phyloP scores from a whole-genome alignment of 2,797 vertebrate genomes.

The Halcyon leucocephala region DNA sequence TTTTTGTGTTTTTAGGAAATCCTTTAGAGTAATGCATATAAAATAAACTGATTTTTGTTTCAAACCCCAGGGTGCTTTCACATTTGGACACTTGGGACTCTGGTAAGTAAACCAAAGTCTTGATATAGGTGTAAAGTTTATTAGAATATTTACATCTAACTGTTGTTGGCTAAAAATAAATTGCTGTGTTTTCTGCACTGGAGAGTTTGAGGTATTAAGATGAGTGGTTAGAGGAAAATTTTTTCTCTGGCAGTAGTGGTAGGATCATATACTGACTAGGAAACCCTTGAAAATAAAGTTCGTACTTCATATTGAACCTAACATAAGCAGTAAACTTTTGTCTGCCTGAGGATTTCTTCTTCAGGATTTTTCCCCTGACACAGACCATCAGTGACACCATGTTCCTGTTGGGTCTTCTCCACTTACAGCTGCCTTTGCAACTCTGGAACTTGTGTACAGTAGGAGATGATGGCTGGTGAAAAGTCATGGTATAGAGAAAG shows the following conservation, averaged over 20 bases:
- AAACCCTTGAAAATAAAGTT: neutral
- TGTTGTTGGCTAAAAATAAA: neutral
- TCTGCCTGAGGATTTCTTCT: neutral
- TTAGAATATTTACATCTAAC: neutral
- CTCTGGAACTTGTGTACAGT: neutral
- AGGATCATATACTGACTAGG: neutral
- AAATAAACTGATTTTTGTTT: conserved; percentile 27
- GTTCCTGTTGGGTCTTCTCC: neutral
- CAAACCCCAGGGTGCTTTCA: conserved; percentile 87
- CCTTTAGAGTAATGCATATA: neutral
- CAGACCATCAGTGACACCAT: neutral
- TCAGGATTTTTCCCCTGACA: neutral
- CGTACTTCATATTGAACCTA: neutral
- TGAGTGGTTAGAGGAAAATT: neutral
- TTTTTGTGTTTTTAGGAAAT: neutral
- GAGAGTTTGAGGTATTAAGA: neutral
- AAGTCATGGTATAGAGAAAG: neutral
- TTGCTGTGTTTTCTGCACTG: neutral
- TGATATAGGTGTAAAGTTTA: neutral
- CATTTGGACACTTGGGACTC: conserved; percentile 85
- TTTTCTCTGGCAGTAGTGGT: neutral
- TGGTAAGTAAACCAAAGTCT: conserved; percentile 80
- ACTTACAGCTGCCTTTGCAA: neutral
- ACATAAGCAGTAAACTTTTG: neutral
- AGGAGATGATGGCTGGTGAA: neutral